Evolutionary conservation across 2,888 invertebrate species (phyloP).

Genomic region (Drosophila rellima): DNA sequence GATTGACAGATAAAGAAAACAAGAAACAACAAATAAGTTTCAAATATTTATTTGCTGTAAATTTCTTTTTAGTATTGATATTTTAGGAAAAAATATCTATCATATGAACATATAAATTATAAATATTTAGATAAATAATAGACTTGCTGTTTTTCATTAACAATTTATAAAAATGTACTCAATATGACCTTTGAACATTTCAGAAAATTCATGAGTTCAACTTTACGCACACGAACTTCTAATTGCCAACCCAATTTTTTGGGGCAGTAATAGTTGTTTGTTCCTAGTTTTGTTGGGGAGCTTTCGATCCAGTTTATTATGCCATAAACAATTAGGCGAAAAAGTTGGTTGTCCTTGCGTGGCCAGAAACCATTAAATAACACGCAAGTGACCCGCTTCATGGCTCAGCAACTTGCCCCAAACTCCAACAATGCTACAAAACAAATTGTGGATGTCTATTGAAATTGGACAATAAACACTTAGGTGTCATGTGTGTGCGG

Average conservation of each 20-base stretch:
- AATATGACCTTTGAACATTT: slow-evolving; percentile 38
- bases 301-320: slow-evolving; percentile 56
- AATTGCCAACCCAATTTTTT: slow-evolving; percentile 30
- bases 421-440: slow-evolving; percentile 14
- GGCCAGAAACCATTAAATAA: slow-evolving; percentile 57
- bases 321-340: slow-evolving; percentile 65
- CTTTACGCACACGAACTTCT: slow-evolving; percentile 36
- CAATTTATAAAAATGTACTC: slow-evolving; percentile 8
- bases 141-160: neutral
- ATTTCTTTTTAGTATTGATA: neutral
- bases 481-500: slow-evolving; percentile 27
- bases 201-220: slow-evolving; percentile 10
- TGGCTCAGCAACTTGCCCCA: slow-evolving; percentile 6
- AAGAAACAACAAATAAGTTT: neutral
- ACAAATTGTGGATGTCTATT: slow-evolving; percentile 54
- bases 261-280: slow-evolving; percentile 17
- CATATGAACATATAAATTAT: neutral
- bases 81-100: neutral
- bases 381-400: slow-evolving; percentile 55
- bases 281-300: slow-evolving; percentile 2
- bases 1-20: too few relatives aligned
- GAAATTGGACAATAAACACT: slow-evolving; percentile 61
- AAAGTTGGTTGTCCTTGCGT: slow-evolving; percentile 63
- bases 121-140: neutral
- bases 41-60: neutral